These are phyloP conservation scores for Acleris emargana DNA, from an alignment of 2,888 invertebrate species.

Conservation along the genomic window DNA sequence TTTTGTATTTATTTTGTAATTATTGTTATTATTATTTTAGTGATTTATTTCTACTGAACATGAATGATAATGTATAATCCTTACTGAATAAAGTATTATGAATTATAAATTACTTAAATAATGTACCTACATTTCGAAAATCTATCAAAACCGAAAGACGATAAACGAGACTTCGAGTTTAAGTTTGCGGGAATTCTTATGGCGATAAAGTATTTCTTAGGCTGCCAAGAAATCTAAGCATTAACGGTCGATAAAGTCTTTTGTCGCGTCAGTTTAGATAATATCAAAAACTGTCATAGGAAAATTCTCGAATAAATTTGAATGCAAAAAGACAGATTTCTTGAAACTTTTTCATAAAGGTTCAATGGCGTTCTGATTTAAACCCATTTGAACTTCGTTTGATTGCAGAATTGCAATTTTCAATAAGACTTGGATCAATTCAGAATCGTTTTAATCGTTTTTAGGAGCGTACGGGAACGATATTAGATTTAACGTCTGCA, in stretches of 20 bases:
- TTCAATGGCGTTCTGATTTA: constrained; percentile 14
- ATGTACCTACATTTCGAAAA: too few species aligned
- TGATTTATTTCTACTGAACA: too few species aligned
- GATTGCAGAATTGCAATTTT: constrained; percentile 34
- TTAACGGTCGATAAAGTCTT: neutral
- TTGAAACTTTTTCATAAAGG: constrained; percentile 23
- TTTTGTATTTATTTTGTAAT: too few species aligned
- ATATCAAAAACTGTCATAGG: neutral
- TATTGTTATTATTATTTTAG: too few species aligned
- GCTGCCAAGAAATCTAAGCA: too few species aligned
- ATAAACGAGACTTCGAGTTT: too few species aligned
- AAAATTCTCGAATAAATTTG: constrained; percentile 8
- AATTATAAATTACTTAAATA: too few species aligned
- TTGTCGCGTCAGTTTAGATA: neutral
- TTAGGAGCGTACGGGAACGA: constrained; percentile 18
- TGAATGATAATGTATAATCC: too few species aligned
- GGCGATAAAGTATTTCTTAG: too few species aligned
- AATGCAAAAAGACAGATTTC: constrained; percentile 5
- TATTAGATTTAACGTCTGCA: constrained; percentile 29
- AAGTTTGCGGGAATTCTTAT: too few species aligned
- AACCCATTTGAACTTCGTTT: constrained; percentile 22
- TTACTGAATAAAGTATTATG: too few species aligned
- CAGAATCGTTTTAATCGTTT: constrained; percentile 32
- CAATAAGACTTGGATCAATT: constrained; percentile 32
- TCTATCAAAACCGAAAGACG: too few species aligned